A percentile compares a stretch with the other conserved stretches of the same genome.
Evolutionary conservation across 1,140 invertebrate species (phyloP).

Genomic region (Helicoverpa zea): DNA sequence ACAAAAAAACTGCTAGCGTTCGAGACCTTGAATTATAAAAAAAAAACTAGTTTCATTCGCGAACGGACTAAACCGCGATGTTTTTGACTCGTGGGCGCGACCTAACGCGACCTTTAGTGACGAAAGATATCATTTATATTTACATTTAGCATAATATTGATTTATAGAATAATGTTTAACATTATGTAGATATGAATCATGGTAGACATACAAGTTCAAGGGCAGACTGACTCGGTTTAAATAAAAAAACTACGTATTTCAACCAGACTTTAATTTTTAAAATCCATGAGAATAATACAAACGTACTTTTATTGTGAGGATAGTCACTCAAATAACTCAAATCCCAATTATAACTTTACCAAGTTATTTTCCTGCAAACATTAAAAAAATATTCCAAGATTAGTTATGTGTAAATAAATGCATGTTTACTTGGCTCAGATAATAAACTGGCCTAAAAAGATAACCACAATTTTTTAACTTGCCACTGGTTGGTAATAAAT

Average conservation of each 20-base stretch:
- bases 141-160: not conserved
- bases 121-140: constrained; percentile 12
- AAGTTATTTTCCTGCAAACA: no score
- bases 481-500: not conserved
- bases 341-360: not conserved
- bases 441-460: constrained; percentile 14
- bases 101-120: not conserved
- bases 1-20: constrained; percentile 12
- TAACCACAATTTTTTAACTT: not conserved
- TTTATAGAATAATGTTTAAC: not conserved
- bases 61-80: constrained; percentile 46
- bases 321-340: not conserved
- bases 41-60: constrained; percentile 52
- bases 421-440: constrained; percentile 8
- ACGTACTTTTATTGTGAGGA: not conserved
- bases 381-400: not conserved
- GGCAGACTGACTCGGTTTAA: not conserved
- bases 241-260: not conserved
- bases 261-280: not conserved
- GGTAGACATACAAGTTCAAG: not conserved
- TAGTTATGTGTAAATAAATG: not conserved
- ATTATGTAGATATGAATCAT: constrained; percentile 16
- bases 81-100: constrained; percentile 17
- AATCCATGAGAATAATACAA: not conserved
- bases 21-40: constrained; percentile 51